A percentile compares a stretch with the other conserved stretches of the same genome.
phyloP scores from a whole-genome alignment of 2,113 vertebrate genomes.

The Centropristis striata region DNA sequence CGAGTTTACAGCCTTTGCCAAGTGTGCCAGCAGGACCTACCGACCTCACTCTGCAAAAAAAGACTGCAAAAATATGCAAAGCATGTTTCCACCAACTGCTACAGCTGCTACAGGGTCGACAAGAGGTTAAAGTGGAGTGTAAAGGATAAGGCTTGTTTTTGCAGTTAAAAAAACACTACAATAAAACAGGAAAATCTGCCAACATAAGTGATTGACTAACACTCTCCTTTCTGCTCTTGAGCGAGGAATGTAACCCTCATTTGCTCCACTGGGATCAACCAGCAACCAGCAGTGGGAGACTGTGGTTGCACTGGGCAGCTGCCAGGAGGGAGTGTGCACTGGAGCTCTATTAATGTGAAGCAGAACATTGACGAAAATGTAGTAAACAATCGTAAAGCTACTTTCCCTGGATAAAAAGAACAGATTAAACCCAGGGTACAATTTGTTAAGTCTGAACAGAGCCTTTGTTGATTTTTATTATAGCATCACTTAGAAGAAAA shows the following conservation, averaged over 20 bases:
- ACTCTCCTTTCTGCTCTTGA: conserved; percentile 37
- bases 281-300: conserved; percentile 43
- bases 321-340: conserved; percentile 37
- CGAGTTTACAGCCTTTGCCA: conserved; percentile 5
- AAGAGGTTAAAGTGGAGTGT: conserved; percentile 25
- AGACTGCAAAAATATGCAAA: conserved; percentile 15
- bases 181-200: background rate
- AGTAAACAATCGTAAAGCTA: conserved; percentile 14
- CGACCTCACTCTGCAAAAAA: conserved; percentile 20
- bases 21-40: conserved; percentile 40
- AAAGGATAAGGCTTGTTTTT: background rate
- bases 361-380: conserved; percentile 22
- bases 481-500: background rate
- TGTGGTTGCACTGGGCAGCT: conserved; percentile 45
- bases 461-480: conserved; percentile 10
- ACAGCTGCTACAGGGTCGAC: conserved; percentile 34
- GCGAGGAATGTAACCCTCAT: conserved; percentile 42
- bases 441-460: conserved; percentile 4
- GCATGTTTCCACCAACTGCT: conserved; percentile 23
- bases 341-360: conserved; percentile 40
- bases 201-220: conserved; percentile 21
- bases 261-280: conserved; percentile 36
- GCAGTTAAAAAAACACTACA: conserved; percentile 13
- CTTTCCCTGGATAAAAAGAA: conserved; percentile 6
- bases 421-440: conserved; percentile 7